A percentile compares a stretch with the other conserved stretches of the same genome.
phyloP scores from a whole-genome alignment of 2,113 vertebrate species.

The Siniperca chuatsi region DNA sequence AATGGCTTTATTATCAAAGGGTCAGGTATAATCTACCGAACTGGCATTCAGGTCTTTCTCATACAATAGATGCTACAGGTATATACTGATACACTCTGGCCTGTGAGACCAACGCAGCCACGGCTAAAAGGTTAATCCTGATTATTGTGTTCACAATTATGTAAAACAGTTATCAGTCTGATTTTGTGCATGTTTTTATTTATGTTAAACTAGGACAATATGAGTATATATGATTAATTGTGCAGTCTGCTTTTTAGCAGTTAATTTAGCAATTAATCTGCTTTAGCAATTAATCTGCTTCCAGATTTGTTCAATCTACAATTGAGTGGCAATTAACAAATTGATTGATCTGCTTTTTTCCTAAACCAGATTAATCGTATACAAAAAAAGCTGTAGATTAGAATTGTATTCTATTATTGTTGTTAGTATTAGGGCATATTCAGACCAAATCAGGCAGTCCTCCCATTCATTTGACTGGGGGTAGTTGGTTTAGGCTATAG shows the following conservation, averaged over 20 bases:
- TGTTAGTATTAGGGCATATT: too few relatives aligned
- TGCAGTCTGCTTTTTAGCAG: too few relatives aligned
- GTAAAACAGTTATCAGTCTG: too few relatives aligned
- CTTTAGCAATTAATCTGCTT: background rate
- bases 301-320: background rate
- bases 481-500: too few relatives aligned
- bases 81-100: conserved; percentile 37
- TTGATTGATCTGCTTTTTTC: background rate
- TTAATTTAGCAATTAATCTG: too few relatives aligned
- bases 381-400: background rate
- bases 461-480: too few relatives aligned
- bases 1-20: conserved; percentile 11
- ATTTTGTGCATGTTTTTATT: too few relatives aligned
- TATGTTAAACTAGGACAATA: background rate
- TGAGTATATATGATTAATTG: too few relatives aligned
- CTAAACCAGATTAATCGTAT: background rate
- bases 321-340: background rate
- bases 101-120: background rate
- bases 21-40: conserved; percentile 32
- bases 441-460: too few relatives aligned
- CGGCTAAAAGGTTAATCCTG: conserved; percentile 16
- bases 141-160: conserved; percentile 32
- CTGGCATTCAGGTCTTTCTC: background rate
- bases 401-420: background rate
- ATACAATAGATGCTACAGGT: conserved; percentile 19